Percentiles rank a stretch among this genome's conserved stretches.
Evolutionary conservation across 2,888 invertebrate genomes (phyloP).

Genomic region (Drosophila melanosoma): DNA sequence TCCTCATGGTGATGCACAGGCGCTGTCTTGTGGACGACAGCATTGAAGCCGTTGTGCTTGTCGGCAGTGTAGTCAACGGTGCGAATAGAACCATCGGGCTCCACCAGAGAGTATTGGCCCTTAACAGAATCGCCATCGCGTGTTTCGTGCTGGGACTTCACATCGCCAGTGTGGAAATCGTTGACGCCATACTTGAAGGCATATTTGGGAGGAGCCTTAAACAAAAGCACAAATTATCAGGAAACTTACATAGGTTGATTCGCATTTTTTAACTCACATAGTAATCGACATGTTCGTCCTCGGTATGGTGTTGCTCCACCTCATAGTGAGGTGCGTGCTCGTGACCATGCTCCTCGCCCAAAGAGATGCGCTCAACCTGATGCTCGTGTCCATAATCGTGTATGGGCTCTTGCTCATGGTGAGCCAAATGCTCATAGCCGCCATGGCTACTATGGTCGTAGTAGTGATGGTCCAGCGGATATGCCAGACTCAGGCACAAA

Average conservation of each 20-base stretch:
- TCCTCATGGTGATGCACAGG: constrained; percentile 83
- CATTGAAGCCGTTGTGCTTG: constrained; percentile 85
- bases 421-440: constrained; percentile 80
- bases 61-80: constrained; percentile 86
- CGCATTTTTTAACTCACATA: constrained; percentile 86
- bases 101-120: constrained; percentile 89
- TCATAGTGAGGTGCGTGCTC: constrained; percentile 83
- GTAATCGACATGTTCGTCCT: constrained; percentile 88
- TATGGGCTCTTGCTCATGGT: constrained; percentile 71
- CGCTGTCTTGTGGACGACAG: constrained; percentile 85
- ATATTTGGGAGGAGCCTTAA: constrained; percentile 88
- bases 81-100: constrained; percentile 91
- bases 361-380: constrained; percentile 81
- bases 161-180: constrained; percentile 87
- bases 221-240: constrained; percentile 1
- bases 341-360: constrained; percentile 80
- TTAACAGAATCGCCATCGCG: constrained; percentile 88
- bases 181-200: constrained; percentile 87
- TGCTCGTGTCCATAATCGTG: constrained; percentile 78
- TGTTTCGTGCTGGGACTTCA: constrained; percentile 88
- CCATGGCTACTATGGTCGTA: constrained; percentile 79
- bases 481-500: constrained; percentile 83
- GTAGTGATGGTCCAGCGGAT: constrained; percentile 84
- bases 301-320: constrained; percentile 70
- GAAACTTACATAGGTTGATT: background rate